Evolutionary conservation across 2,888 invertebrate genomes (phyloP).

Genomic region (Epirrhoe alternata): DNA sequence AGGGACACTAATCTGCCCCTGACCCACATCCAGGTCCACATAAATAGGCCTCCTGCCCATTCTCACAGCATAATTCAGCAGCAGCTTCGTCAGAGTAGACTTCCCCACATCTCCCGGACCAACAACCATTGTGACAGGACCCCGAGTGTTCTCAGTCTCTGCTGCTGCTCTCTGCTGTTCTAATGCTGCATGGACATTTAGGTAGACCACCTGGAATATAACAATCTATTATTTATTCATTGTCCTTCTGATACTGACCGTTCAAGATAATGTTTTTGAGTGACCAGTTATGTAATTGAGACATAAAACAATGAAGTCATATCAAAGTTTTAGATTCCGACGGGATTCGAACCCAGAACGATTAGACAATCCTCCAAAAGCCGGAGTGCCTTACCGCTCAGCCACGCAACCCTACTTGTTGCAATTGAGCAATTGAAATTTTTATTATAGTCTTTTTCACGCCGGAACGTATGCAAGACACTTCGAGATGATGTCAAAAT

Average conservation of each 20-base stretch:
- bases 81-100: constrained; percentile 93
- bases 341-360: too few relatives aligned
- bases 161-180: constrained; percentile 95
- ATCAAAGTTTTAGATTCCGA: too few relatives aligned
- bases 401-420: too few relatives aligned
- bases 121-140: constrained; percentile 95
- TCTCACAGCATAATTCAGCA: constrained; percentile 97
- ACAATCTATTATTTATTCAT: not conserved
- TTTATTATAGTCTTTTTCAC: too few relatives aligned
- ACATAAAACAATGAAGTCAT: too few relatives aligned
- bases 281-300: too few relatives aligned
- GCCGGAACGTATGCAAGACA: too few relatives aligned
- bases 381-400: too few relatives aligned
- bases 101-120: constrained; percentile 99
- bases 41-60: constrained; percentile 95
- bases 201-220: constrained; percentile 88
- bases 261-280: too few relatives aligned
- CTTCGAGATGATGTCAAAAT: too few relatives aligned
- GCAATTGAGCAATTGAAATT: too few relatives aligned
- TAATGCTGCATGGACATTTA: constrained; percentile 97
- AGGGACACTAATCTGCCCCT: constrained; percentile 96
- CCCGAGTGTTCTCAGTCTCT: constrained; percentile 89
- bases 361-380: too few relatives aligned
- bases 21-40: constrained; percentile 98
- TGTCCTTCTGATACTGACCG: not conserved